phyloP scores from a whole-genome alignment of 2,113 vertebrate genomes.

The Cnemophilus loriae region DNA sequence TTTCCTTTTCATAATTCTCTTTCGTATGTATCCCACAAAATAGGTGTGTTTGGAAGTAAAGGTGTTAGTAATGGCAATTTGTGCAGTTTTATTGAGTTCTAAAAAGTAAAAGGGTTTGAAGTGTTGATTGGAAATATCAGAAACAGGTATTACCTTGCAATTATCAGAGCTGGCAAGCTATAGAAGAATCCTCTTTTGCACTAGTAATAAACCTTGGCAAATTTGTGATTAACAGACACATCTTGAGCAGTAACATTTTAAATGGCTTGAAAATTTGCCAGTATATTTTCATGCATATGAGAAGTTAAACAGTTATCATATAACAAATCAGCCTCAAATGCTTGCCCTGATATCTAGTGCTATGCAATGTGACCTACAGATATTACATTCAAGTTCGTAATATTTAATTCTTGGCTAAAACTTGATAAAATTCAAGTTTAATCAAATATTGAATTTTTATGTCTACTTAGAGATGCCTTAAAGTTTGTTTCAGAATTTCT shows the following conservation, averaged over 20 bases:
- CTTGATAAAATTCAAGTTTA: neutral
- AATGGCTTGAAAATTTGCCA: neutral
- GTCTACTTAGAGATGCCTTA: neutral
- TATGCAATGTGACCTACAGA: neutral
- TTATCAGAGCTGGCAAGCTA: neutral
- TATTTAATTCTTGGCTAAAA: neutral
- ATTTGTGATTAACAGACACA: neutral
- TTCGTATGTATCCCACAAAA: neutral
- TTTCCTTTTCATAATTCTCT: neutral
- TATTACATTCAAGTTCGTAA: neutral
- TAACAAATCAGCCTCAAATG: neutral
- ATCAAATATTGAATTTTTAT: neutral
- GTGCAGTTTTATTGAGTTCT: neutral
- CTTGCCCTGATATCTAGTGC: neutral
- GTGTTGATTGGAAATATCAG: neutral
- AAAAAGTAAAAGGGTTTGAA: neutral
- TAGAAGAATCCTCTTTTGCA: neutral
- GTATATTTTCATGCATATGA: neutral
- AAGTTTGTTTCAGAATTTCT: constrained; percentile 23
- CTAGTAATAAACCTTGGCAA: neutral
- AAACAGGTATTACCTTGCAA: neutral
- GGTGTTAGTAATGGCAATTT: neutral
- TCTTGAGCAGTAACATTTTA: neutral
- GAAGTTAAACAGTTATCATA: neutral
- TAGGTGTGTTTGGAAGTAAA: neutral